A percentile compares a stretch with the other conserved stretches of the same genome.
Conservation (phyloP, 1,140 invertebrate species). For the Pseudomyrmex concolor region DNA sequence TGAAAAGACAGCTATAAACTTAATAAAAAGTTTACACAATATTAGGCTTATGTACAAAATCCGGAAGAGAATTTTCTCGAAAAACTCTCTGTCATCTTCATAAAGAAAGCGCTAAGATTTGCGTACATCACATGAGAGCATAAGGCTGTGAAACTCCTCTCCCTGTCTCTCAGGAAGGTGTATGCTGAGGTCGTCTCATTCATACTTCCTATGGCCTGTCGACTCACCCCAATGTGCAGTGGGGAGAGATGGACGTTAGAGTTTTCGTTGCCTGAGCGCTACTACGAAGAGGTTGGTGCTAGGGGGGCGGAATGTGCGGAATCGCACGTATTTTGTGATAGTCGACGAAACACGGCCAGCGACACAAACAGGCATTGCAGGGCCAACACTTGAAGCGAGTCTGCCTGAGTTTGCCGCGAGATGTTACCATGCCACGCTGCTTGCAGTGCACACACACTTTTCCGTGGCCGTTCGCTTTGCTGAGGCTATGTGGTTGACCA, state of each 20-base stretch:
- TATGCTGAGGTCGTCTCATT: constrained; percentile 10
- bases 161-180: constrained; percentile 15
- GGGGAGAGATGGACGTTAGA: too few species aligned
- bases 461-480: constrained; percentile 85
- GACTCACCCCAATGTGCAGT: too few species aligned
- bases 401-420: constrained; percentile 84
- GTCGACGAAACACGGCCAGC: constrained; percentile 85
- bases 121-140: not conserved
- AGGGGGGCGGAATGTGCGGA: constrained; percentile 84
- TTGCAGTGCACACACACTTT: constrained; percentile 86
- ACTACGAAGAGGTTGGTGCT: constrained; percentile 80
- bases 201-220: not conserved
- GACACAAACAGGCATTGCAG: constrained; percentile 85
- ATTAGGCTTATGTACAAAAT: not conserved
- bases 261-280: constrained; percentile 26
- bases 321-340: constrained; percentile 84
- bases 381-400: constrained; percentile 85
- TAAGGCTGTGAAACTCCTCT: constrained; percentile 1
- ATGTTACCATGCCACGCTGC: constrained; percentile 83
- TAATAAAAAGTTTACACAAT: not conserved
- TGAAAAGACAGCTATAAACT: too few species aligned
- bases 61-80: not conserved
- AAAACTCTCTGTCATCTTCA: not conserved
- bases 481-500: constrained; percentile 85
- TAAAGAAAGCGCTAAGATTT: not conserved